These are phyloP conservation scores for Myotis daubentonii DNA, from an alignment of 2,797 vertebrate species.

Conservation along the genomic window DNA sequence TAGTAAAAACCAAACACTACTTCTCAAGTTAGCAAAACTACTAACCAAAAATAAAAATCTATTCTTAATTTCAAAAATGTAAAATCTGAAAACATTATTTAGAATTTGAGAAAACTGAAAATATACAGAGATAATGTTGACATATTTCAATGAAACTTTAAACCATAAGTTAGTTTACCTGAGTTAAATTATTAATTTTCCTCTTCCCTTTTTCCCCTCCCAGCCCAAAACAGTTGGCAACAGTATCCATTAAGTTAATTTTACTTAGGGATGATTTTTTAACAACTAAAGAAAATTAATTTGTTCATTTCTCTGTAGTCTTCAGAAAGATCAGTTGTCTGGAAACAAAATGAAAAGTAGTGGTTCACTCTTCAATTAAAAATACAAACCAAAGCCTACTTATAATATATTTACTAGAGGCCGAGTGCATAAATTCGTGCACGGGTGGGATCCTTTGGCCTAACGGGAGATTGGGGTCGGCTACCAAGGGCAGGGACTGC, in stretches of 20 bases:
- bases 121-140: background rate
- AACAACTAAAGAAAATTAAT: slow-evolving; percentile 1
- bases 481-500: no score
- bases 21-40: slow-evolving; percentile 27
- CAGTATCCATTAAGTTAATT: background rate
- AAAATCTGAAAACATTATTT: background rate
- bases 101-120: slow-evolving; percentile 19
- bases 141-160: slow-evolving; percentile 26
- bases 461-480: no score
- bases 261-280: slow-evolving; percentile 16
- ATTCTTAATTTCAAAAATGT: background rate
- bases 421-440: no score
- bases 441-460: no score
- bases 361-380: background rate
- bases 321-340: background rate
- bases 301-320: background rate
- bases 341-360: background rate
- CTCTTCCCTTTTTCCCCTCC: background rate
- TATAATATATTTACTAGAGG: background rate
- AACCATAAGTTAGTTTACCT: background rate
- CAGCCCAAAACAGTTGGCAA: background rate
- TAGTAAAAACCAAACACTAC: slow-evolving; percentile 8
- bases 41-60: background rate
- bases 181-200: background rate
- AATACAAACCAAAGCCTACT: background rate